These are phyloP conservation scores for Phymastichus coffea DNA, from an alignment of 1,140 invertebrate genomes.

Conservation along the genomic window DNA sequence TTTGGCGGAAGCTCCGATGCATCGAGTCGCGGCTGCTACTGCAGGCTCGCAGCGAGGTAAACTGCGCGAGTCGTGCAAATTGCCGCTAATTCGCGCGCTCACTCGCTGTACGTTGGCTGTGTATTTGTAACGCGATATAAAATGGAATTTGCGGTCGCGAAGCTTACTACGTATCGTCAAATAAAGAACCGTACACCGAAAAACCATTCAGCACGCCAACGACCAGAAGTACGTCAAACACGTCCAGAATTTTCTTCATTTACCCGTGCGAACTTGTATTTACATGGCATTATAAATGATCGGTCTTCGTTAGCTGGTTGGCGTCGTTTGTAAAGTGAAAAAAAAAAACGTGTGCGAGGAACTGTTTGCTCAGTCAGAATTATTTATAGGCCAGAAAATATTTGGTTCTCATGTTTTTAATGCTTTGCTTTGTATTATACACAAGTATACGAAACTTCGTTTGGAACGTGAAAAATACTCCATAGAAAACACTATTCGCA, in stretches of 20 bases:
- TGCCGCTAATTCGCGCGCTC: conserved; percentile 35
- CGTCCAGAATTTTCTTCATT: conserved; percentile 1
- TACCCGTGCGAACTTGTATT: not conserved
- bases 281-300: conserved; percentile 4
- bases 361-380: not conserved
- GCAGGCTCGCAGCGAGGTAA: conserved; percentile 13
- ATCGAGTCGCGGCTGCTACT: conserved; percentile 13
- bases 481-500: too few relatives aligned
- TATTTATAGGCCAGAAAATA: not conserved
- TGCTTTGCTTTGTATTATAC: too few relatives aligned
- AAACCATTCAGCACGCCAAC: too few relatives aligned
- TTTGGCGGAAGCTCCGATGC: conserved; percentile 24
- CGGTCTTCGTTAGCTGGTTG: not conserved
- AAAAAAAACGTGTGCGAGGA: not conserved
- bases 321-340: not conserved
- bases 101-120: not conserved
- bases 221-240: not conserved
- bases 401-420: too few relatives aligned
- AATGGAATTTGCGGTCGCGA: conserved; percentile 37
- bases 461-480: too few relatives aligned
- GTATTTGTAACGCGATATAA: conserved; percentile 39
- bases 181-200: conserved; percentile 32
- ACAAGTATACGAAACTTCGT: too few relatives aligned
- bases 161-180: conserved; percentile 26
- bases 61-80: conserved; percentile 29